A percentile compares a stretch with the other conserved stretches of the same genome.
Evolutionary conservation across 2,113 vertebrate genomes (phyloP).

Genomic region (Isurus oxyrinchus): DNA sequence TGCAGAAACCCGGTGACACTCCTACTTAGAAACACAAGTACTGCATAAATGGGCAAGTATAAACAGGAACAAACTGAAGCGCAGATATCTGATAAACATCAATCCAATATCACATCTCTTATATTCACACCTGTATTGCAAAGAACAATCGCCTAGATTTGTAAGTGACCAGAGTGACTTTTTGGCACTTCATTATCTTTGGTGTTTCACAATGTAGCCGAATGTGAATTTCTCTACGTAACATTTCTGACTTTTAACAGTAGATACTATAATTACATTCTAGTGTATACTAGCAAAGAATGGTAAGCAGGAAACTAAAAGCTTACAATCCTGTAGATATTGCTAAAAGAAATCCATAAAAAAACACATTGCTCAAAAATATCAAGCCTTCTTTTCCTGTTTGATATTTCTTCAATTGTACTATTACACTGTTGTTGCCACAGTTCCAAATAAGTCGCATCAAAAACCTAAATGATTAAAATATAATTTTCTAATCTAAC

Average conservation of each 20-base stretch:
- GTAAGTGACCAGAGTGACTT: background rate
- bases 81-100: background rate
- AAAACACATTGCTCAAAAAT: background rate
- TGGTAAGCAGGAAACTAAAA: background rate
- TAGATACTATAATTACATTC: background rate
- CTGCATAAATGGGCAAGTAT: background rate
- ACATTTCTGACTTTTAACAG: background rate
- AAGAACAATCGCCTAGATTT: background rate
- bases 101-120: background rate
- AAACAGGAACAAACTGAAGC: background rate
- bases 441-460: background rate
- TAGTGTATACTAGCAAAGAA: background rate
- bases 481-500: constrained; percentile 3
- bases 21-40: background rate
- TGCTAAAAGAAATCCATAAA: background rate
- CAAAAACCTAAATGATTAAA: background rate
- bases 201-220: background rate
- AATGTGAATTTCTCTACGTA: background rate
- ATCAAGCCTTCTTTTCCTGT: background rate
- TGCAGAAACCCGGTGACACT: background rate
- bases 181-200: background rate
- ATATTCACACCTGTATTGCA: background rate
- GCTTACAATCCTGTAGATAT: background rate
- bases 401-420: background rate
- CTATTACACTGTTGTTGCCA: background rate